Conservation (phyloP, 2,113 vertebrate genomes). For the Epinephelus cyanopodus region DNA sequence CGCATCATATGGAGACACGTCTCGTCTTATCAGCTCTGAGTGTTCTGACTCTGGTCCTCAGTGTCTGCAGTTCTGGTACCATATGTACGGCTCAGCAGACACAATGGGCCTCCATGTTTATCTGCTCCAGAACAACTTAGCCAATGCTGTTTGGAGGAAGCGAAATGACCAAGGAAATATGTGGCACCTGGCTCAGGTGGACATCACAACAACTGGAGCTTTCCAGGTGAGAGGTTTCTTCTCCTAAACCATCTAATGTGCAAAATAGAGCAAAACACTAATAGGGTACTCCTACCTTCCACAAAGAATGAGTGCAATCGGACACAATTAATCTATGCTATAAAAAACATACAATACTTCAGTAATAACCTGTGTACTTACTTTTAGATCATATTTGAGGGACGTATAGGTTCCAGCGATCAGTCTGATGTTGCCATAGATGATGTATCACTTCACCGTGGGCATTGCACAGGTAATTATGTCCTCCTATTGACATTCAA, state of each 20-base stretch:
- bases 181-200: conserved; percentile 81
- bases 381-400: conserved; percentile 86
- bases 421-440: conserved; percentile 86
- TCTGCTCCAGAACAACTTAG: conserved; percentile 60
- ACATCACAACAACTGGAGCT: conserved; percentile 65
- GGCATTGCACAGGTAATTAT: conserved; percentile 81
- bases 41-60: conserved; percentile 79
- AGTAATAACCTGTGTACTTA: conserved; percentile 3
- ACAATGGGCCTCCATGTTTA: conserved; percentile 85
- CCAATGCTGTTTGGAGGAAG: conserved; percentile 50
- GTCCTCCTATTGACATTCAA: not conserved
- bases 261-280: not conserved
- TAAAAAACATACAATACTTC: not conserved
- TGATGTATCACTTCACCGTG: conserved; percentile 81
- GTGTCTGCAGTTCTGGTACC: conserved; percentile 91
- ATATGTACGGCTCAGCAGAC: conserved; percentile 83
- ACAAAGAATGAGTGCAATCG: not conserved
- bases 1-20: conserved; percentile 66
- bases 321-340: not conserved
- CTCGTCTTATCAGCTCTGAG: conserved; percentile 81
- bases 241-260: not conserved
- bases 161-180: conserved; percentile 79
- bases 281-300: not conserved
- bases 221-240: conserved; percentile 63
- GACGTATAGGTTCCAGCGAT: conserved; percentile 79